Evolutionary conservation across 2,113 vertebrate genomes (phyloP), one percentile per base, ranked within the genome.

Genomic region (Ranitomeya imitator): DNA sequence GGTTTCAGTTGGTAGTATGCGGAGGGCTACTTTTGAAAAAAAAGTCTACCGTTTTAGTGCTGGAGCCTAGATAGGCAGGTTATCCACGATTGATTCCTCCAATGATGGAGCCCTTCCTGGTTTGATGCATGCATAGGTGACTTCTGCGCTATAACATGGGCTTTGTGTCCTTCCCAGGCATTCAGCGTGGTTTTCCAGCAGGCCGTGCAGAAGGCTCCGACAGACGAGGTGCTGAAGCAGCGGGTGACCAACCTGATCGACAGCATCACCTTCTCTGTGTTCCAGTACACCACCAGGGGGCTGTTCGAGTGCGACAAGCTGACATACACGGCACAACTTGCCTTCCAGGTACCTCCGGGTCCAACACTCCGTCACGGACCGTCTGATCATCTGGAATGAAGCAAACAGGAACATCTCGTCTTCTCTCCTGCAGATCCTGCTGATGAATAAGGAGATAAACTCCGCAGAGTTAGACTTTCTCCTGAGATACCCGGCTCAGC

Each of bases 291-390:
- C 6, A 94, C 94, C 55, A 94, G 97, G 0, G 97, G 97, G 21
- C 96, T 99, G 82, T 99, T 99, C 15, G 97, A 99, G 91, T 94
- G 95, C 51, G 97, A 99, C 92, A 98, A 99, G 88, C 93, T 99
- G 91, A 99, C 95, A 77, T 99, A 96, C 93, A 96, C 93, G 0
- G 94, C 97, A 59, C 98, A 99, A 93, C 94, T 99, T 19, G 94
- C 97, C 86, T 99, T 99, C 93, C 98, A 99, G 97, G 98, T 99
- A 94, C 92, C 1, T 57, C 19, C 13, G 18, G 61, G 6, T 21
- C 16, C 21, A 4, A 10, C n/a, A n/a, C 1, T 16, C 65, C 4
- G 65, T 9, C 71, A 16, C 71, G 15, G 45, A 7, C 71, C 69
- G 1, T 7, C 69, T 37, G 3, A 31, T 73, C 15, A 16, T 37